Evolutionary conservation across 2,888 invertebrate genomes (phyloP).

Genomic region (Cylloceria caligata): DNA sequence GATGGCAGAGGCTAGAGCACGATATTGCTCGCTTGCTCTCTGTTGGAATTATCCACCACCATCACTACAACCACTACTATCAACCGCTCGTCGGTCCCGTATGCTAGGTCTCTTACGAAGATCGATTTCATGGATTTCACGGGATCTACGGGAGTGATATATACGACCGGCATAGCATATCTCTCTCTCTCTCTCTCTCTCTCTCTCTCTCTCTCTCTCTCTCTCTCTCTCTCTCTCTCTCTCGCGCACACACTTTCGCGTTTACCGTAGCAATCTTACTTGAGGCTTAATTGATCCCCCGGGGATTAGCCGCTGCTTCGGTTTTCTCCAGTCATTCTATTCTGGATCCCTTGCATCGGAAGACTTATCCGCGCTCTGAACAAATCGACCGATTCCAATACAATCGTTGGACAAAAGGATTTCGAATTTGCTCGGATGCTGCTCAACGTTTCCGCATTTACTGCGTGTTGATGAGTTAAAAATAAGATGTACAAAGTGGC

Average conservation of each 20-base stretch:
- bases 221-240: slow-evolving; percentile 22
- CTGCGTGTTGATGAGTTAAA: neutral
- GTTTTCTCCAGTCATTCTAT: slow-evolving; percentile 46
- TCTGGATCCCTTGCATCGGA: slow-evolving; percentile 4
- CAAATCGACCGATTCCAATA: slow-evolving; percentile 20
- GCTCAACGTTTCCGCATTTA: neutral
- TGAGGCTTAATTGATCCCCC: slow-evolving; percentile 62
- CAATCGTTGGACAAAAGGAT: neutral
- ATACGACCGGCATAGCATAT: slow-evolving; percentile 9
- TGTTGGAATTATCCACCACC: slow-evolving; percentile 31
- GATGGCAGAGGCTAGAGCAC: slow-evolving; percentile 44
- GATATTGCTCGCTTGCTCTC: slow-evolving; percentile 54
- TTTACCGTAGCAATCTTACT: slow-evolving; percentile 58
- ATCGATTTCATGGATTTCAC: slow-evolving; percentile 66
- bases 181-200: slow-evolving; percentile 20
- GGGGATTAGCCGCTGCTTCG: slow-evolving; percentile 61
- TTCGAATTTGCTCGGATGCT: neutral
- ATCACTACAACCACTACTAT: slow-evolving; percentile 26
- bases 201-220: slow-evolving; percentile 26
- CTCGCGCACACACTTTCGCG: slow-evolving; percentile 42
- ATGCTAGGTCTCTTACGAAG: slow-evolving; percentile 42
- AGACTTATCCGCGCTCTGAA: slow-evolving; percentile 31
- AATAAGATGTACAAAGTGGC: neutral
- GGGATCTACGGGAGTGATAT: slow-evolving; percentile 46
- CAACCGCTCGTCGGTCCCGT: slow-evolving; percentile 14